Evolutionary conservation across 2,797 vertebrate genomes (phyloP).

Genomic region (Lerista edwardsae): DNA sequence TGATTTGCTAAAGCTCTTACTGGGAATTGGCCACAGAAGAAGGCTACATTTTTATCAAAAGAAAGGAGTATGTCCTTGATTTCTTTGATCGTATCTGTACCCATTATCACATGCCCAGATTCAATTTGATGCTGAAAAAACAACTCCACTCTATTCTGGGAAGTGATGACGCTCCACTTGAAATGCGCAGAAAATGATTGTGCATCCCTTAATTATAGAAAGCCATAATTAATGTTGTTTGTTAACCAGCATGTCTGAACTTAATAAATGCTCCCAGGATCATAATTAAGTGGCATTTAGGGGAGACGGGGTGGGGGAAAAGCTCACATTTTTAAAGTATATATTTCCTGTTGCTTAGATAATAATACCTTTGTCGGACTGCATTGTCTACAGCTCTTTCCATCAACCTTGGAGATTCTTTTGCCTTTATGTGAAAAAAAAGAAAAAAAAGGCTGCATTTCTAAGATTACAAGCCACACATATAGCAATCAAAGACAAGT

Average conservation of each 20-base stretch:
- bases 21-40: background rate
- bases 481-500: slow-evolving; percentile 32
- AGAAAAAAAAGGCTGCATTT: slow-evolving; percentile 27
- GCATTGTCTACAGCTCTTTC: slow-evolving; percentile 40
- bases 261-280: background rate
- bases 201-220: background rate
- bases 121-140: background rate
- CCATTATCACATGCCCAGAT: background rate
- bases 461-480: slow-evolving; percentile 36
- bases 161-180: background rate
- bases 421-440: slow-evolving; percentile 27
- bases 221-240: background rate
- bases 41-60: background rate
- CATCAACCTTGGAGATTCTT: slow-evolving; percentile 25
- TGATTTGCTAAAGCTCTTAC: background rate
- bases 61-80: background rate
- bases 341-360: background rate
- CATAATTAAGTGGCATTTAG: background rate
- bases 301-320: background rate
- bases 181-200: slow-evolving; percentile 3
- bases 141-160: background rate
- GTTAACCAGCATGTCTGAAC: slow-evolving; percentile 1
- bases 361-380: slow-evolving; percentile 32
- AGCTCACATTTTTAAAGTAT: background rate
- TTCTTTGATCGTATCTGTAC: background rate